Conservation (phyloP, 2,113 vertebrate species). For the Pyrgilauda ruficollis region DNA sequence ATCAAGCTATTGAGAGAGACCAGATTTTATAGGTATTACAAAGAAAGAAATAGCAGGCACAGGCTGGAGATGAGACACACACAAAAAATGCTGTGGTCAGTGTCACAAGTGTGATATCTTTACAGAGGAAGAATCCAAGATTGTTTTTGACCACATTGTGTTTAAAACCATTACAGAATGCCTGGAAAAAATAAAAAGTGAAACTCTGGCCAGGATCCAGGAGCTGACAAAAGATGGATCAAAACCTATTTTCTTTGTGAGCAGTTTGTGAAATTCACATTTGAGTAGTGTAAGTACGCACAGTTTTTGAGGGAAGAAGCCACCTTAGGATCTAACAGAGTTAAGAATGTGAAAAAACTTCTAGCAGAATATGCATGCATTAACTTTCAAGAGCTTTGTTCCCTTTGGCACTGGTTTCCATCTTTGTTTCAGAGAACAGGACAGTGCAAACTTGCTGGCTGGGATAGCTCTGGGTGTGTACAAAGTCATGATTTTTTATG, state of each 20-base stretch:
- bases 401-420: not conserved
- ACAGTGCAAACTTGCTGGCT: not conserved
- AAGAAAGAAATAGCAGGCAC: not conserved
- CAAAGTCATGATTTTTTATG: not conserved
- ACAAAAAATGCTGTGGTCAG: not conserved
- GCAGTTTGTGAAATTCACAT: not conserved
- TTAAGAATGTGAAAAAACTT: not conserved
- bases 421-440: not conserved
- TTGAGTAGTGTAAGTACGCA: not conserved
- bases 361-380: accelerated
- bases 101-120: not conserved
- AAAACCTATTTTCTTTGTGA: not conserved
- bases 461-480: not conserved
- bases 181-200: not conserved
- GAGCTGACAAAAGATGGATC: not conserved
- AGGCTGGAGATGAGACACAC: not conserved
- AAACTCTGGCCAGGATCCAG: not conserved
- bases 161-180: not conserved
- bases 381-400: not conserved
- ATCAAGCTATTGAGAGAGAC: not conserved
- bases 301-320: not conserved
- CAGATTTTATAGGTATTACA: not conserved
- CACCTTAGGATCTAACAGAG: not conserved
- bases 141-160: not conserved
- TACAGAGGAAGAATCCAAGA: not conserved